These are phyloP conservation scores for Hydrolagus colliei DNA, from an alignment of 2,797 vertebrate species.

Conservation along the genomic window DNA sequence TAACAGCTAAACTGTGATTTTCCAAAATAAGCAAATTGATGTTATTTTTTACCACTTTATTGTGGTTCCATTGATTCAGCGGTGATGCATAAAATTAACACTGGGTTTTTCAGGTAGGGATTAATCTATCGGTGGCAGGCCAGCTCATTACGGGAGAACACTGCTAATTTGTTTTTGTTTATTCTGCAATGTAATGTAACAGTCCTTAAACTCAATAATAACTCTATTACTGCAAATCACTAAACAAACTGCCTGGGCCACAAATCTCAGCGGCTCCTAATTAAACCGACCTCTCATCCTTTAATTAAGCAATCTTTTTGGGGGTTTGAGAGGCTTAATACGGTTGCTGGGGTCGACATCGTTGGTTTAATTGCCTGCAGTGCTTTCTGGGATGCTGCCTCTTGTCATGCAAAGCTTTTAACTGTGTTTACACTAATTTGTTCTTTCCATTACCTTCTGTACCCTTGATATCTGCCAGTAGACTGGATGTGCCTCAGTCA, in stretches of 20 bases:
- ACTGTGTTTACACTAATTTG: slow-evolving; percentile 40
- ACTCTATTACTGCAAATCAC: slow-evolving; percentile 68
- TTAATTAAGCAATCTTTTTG: slow-evolving; percentile 73
- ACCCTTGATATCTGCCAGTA: slow-evolving; percentile 9
- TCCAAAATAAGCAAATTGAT: slow-evolving; percentile 31
- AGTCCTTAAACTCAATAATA: slow-evolving; percentile 58
- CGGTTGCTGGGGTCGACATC: slow-evolving; percentile 50
- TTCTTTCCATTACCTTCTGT: slow-evolving; percentile 25
- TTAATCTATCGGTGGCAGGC: slow-evolving; percentile 62
- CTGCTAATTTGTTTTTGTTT: slow-evolving; percentile 73
- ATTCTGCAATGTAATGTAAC: slow-evolving; percentile 69
- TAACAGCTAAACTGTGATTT: slow-evolving; percentile 31
- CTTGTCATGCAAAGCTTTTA: slow-evolving; percentile 42
- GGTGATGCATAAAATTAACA: slow-evolving; percentile 35
- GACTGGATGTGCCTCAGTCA: slow-evolving; percentile 14
- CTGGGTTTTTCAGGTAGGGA: slow-evolving; percentile 35
- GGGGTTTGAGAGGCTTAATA: slow-evolving; percentile 61
- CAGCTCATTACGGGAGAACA: slow-evolving; percentile 56
- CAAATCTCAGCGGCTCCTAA: slow-evolving; percentile 64
- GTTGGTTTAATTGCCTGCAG: slow-evolving; percentile 51
- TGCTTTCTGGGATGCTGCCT: slow-evolving; percentile 48
- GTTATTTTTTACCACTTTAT: slow-evolving; percentile 22
- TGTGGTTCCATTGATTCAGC: slow-evolving; percentile 23
- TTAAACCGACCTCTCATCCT: slow-evolving; percentile 65
- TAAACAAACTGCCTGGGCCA: slow-evolving; percentile 49